Evolutionary conservation across 2,797 vertebrate genomes (phyloP).

Genomic region (Toxotes lorentzi): DNA sequence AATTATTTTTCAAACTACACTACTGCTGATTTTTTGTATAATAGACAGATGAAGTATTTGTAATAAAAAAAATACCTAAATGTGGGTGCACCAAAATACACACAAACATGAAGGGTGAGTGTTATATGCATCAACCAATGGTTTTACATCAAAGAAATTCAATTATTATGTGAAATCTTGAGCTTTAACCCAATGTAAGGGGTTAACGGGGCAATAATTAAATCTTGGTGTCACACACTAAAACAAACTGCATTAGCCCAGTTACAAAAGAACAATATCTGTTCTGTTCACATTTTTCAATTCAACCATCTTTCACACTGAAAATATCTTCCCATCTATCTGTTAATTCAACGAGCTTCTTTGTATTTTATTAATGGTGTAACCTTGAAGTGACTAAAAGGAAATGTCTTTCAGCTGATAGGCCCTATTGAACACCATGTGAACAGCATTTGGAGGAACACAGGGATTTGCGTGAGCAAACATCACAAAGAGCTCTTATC

Average conservation of each 20-base stretch:
- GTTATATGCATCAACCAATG: no score
- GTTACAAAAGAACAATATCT: background rate
- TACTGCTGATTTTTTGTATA: no score
- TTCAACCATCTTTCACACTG: background rate
- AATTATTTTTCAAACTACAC: no score
- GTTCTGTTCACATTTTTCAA: background rate
- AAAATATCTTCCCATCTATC: background rate
- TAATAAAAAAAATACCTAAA: background rate
- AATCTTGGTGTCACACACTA: background rate
- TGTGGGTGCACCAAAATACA: background rate
- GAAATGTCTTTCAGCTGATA: constrained; percentile 10
- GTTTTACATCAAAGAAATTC: no score
- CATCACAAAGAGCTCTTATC: constrained; percentile 23
- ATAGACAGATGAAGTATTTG: no score
- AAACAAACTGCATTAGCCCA: background rate
- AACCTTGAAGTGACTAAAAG: constrained; percentile 3
- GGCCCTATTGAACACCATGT: background rate
- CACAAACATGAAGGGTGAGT: background rate
- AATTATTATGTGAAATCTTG: background rate
- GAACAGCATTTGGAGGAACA: background rate
- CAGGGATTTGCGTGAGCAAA: constrained; percentile 15
- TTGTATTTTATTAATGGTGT: background rate
- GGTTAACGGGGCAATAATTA: background rate
- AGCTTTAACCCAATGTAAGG: background rate
- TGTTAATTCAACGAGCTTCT: background rate